A percentile compares a stretch with the other conserved stretches of the same genome.
Conservation (phyloP, 92 coral and sea anemone genomes). For the Heliopora coerulea region DNA sequence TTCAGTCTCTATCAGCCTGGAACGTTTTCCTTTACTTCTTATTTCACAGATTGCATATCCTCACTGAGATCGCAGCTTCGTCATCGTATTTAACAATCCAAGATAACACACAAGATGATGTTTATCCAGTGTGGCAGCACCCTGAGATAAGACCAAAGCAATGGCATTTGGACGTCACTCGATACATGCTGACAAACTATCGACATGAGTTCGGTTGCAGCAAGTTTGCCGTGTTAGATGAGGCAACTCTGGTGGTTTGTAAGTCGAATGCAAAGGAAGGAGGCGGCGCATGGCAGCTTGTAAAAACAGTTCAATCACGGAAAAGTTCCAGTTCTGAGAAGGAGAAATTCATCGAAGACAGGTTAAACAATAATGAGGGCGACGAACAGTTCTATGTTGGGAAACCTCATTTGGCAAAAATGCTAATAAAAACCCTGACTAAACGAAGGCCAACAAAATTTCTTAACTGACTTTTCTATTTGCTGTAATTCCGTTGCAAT, state of each 20-base stretch:
- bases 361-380: conserved; percentile 1
- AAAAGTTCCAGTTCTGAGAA: neutral
- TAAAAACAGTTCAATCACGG: neutral
- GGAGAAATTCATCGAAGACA: neutral
- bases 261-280: neutral
- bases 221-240: neutral
- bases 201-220: neutral
- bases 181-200: neutral
- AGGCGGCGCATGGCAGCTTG: neutral
- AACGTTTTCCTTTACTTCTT: neutral
- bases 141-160: neutral
- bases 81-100: conserved; percentile 4
- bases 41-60: neutral
- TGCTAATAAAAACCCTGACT: no score
- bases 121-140: neutral
- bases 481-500: no score
- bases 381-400: conserved; percentile 1
- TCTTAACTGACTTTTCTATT: no score
- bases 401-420: neutral
- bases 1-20: neutral
- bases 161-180: conserved; percentile 10
- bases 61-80: neutral
- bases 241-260: neutral
- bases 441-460: no score
- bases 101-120: neutral